These are phyloP conservation scores for Hirtodrosophila trivittata DNA, from an alignment of 2,888 invertebrate species.

Conservation along the genomic window DNA sequence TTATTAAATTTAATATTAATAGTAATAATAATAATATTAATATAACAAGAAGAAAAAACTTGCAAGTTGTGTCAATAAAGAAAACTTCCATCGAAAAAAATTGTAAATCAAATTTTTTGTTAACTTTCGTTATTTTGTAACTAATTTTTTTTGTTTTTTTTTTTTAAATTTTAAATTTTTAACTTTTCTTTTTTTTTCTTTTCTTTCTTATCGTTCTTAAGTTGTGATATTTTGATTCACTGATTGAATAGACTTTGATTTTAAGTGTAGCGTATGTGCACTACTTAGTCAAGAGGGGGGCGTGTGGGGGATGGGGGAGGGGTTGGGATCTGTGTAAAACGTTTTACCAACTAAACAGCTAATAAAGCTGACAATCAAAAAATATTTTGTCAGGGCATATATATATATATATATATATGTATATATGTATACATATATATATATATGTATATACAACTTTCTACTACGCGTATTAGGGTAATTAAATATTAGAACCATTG, in stretches of 20 bases:
- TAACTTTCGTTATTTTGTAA: conserved; percentile 2
- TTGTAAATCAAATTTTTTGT: conserved; percentile 4
- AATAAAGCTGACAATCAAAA: background rate
- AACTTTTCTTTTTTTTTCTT: background rate
- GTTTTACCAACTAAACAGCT: background rate
- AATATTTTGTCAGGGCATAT: conserved; percentile 7
- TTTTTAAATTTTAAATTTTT: conserved; percentile 15
- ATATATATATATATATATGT: conserved; percentile 18
- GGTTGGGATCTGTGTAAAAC: too few species aligned
- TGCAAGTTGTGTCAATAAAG: conserved; percentile 24
- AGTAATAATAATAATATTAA: conserved; percentile 36
- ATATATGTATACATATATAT: conserved; percentile 21
- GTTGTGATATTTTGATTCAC: conserved; percentile 21
- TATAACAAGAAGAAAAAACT: conserved; percentile 61
- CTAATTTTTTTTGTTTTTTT: too few species aligned
- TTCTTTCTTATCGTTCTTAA: conserved; percentile 10
- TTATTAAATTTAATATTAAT: conserved; percentile 39
- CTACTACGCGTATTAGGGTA: background rate
- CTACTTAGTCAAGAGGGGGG: conserved; percentile 19
- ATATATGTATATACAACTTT: conserved; percentile 14
- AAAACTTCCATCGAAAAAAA: background rate
- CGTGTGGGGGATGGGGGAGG: background rate
- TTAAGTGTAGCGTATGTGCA: conserved; percentile 8
- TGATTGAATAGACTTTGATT: conserved; percentile 12
- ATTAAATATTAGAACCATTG: conserved; percentile 41